A percentile compares a stretch with the other conserved stretches of the same genome.
Conservation (phyloP, 1,140 invertebrate genomes). For the Nasonia vitripennis region DNA sequence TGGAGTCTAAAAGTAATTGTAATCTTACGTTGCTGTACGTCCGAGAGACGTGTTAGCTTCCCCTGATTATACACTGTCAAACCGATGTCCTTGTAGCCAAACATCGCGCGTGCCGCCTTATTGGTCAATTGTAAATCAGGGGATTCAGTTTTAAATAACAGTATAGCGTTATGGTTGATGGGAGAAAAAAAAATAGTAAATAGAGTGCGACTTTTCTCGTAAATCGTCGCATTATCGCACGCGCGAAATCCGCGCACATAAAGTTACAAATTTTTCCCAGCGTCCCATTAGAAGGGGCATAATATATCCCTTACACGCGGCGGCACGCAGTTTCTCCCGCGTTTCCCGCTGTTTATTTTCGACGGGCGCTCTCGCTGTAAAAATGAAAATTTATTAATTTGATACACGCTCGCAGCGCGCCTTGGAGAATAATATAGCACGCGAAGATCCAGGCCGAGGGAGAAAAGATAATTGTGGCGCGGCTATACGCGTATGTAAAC, state of each 20-base stretch:
- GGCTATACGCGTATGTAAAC: not conserved
- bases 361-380: not conserved
- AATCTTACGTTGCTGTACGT: no score
- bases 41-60: no score
- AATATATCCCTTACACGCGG: not conserved
- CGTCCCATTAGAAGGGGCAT: not conserved
- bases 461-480: not conserved
- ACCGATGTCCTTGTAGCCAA: no score
- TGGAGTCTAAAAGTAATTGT: no score
- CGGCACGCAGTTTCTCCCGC: not conserved
- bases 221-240: conserved; percentile 12
- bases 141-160: no score
- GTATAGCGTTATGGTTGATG: no score
- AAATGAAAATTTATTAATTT: conserved; percentile 11
- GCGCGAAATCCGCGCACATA: not conserved
- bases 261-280: not conserved
- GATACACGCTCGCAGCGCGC: not conserved
- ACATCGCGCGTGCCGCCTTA: no score
- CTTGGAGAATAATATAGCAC: not conserved
- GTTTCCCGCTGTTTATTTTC: not conserved
- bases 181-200: not conserved
- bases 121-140: no score
- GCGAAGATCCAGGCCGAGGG: not conserved
- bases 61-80: no score
- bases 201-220: not conserved